A percentile compares a stretch with the other conserved stretches of the same genome.
These are phyloP conservation scores for Crambe crambe DNA, from an alignment of 37 sponge, comb jelly and placozoan genomes.

Conservation along the genomic window DNA sequence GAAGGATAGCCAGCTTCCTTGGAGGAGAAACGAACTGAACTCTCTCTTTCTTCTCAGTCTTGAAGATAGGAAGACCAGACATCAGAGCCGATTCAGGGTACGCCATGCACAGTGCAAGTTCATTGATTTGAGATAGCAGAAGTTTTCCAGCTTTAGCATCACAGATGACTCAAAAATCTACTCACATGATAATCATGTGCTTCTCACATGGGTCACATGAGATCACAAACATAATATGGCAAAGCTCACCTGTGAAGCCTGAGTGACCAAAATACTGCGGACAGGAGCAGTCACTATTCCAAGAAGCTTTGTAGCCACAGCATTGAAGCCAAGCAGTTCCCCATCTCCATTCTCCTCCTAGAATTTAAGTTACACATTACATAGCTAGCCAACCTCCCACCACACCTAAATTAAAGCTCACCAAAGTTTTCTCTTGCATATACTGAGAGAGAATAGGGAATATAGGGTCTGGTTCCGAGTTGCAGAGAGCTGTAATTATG, in stretches of 20 bases:
- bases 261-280: constrained; percentile 44
- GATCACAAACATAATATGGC: background rate
- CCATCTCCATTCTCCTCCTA: constrained; percentile 71
- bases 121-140: constrained; percentile 75
- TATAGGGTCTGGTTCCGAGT: constrained; percentile 51
- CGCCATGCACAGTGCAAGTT: constrained; percentile 69
- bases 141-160: constrained; percentile 59
- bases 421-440: constrained; percentile 74
- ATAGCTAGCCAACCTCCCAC: background rate
- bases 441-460: constrained; percentile 70
- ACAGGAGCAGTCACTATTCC: constrained; percentile 79
- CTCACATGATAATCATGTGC: constrained; percentile 10
- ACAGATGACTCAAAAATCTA: constrained; percentile 43
- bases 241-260: constrained; percentile 26
- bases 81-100: constrained; percentile 59
- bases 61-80: constrained; percentile 37
- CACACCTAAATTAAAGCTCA: background rate
- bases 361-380: background rate
- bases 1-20: constrained; percentile 41
- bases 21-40: constrained; percentile 26
- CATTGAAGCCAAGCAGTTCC: constrained; percentile 70
- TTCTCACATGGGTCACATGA: background rate
- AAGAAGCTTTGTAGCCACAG: constrained; percentile 80
- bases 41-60: constrained; percentile 45
- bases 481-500: constrained; percentile 47